Evolutionary conservation across 2,797 vertebrate genomes (phyloP), one percentile per base, ranked within the genome.

Genomic region (Thaleichthys pacificus): DNA sequence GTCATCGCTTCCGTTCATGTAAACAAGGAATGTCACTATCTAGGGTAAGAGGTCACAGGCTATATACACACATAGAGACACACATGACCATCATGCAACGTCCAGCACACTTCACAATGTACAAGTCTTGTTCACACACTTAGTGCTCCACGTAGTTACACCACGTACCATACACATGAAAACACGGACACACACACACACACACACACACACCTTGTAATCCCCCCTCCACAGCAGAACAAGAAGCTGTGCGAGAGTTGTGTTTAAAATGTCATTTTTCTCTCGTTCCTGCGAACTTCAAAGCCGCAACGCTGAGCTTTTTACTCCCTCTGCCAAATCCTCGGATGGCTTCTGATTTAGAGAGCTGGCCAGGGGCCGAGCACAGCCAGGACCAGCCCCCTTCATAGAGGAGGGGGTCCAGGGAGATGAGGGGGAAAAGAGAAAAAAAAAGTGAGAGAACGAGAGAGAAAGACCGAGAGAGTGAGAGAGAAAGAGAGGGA

Each of bases 231-330:
- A 74, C 71, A 26, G 74, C 66, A 30, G 83, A 73, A 66, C 75
- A 85, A 85, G 86, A 87, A 86, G 88, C 88, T 87, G 84, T 85
- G 91, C 86, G 82, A 89, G 88, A 84, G 82, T 90, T 87, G 91
- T 92, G 91, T 91, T 93, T 93, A 91, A 93, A 92, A 91, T 90
- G 88, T 91, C 81, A 90, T 93, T 91, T 91, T 89, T 91, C 86
- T 91, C 86, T 88, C 79, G 70, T 91, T 90, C 80, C 85, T 63
- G 85, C 42, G 42, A 47, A 89, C 90, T 92, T 92, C 89, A 93
- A 92, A 87, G 92, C 84, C 76, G 71, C 64, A 69, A 81, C 79
- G 28, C 79, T 89, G 85, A 89, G 90, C 89, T 91, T 89, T 47
- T 91, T 90, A 89, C 91, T 92, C 90, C 90, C 86, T 88, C 85